Conservation (phyloP, 2,888 invertebrate species). For the Tigriopus californicus region DNA sequence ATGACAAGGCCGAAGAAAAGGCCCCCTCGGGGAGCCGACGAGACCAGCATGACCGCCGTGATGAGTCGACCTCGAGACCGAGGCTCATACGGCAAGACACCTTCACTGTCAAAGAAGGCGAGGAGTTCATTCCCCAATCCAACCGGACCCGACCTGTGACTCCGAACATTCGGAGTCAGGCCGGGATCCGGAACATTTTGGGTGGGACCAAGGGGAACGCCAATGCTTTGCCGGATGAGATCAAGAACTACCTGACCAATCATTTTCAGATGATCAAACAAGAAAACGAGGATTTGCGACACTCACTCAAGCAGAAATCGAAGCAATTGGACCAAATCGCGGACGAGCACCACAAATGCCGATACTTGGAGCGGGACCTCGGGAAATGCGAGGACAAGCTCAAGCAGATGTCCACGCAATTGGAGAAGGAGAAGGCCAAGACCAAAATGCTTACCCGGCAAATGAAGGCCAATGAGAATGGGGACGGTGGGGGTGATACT, state of each 20-base stretch:
- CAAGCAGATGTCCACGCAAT: background rate
- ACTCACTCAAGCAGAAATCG: background rate
- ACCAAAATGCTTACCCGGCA: background rate
- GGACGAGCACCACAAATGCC: background rate
- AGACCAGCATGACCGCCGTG: too few relatives aligned
- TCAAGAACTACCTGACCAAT: background rate
- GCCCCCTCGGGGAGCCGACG: too few relatives aligned
- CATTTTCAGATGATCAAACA: background rate
- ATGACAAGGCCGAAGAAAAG: too few relatives aligned
- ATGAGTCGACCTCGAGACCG: too few relatives aligned
- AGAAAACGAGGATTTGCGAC: background rate
- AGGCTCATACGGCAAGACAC: too few relatives aligned
- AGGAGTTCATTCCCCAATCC: too few relatives aligned
- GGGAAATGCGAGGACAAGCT: background rate
- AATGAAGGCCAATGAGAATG: background rate
- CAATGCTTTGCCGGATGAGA: background rate
- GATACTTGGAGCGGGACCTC: background rate
- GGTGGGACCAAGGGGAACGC: background rate
- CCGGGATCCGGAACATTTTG: background rate
- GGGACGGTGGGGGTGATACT: background rate
- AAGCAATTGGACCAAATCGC: background rate
- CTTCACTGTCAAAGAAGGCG: too few relatives aligned
- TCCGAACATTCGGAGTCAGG: background rate
- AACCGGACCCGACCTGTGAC: too few relatives aligned
- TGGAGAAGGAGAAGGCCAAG: background rate